phyloP scores from a whole-genome alignment of 2,797 vertebrate genomes.

The Tympanoctomys barrerae region DNA sequence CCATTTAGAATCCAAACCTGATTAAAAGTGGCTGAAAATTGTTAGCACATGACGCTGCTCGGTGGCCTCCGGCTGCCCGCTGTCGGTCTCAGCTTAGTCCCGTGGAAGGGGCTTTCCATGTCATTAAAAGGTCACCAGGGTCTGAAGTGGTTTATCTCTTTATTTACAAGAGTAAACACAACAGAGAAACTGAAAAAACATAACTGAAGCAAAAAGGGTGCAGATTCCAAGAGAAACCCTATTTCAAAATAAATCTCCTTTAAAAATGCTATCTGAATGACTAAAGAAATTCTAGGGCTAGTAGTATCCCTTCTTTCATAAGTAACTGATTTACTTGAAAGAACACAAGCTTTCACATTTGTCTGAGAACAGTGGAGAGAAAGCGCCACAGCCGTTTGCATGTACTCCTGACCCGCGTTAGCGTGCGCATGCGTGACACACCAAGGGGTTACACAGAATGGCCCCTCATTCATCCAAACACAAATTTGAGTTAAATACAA shows the following conservation, averaged over 20 bases:
- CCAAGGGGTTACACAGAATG: neutral
- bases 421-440: neutral
- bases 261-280: neutral
- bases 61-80: slow-evolving; percentile 45
- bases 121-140: slow-evolving; percentile 59
- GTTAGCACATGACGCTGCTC: slow-evolving; percentile 68
- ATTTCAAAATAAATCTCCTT: slow-evolving; percentile 38
- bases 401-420: neutral
- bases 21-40: slow-evolving; percentile 78
- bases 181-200: neutral
- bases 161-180: neutral
- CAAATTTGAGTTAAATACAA: neutral
- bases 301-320: neutral
- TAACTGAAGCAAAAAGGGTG: neutral
- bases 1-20: slow-evolving; percentile 48
- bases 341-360: neutral
- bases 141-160: slow-evolving; percentile 39
- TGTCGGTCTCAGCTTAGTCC: slow-evolving; percentile 72
- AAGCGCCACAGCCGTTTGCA: neutral
- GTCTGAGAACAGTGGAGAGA: neutral
- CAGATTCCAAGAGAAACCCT: neutral
- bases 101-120: neutral
- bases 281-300: neutral
- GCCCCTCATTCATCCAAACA: neutral
- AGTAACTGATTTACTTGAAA: slow-evolving; percentile 15